Conservation (phyloP, 1,140 invertebrate genomes). For the Sycophaga agraensis region DNA sequence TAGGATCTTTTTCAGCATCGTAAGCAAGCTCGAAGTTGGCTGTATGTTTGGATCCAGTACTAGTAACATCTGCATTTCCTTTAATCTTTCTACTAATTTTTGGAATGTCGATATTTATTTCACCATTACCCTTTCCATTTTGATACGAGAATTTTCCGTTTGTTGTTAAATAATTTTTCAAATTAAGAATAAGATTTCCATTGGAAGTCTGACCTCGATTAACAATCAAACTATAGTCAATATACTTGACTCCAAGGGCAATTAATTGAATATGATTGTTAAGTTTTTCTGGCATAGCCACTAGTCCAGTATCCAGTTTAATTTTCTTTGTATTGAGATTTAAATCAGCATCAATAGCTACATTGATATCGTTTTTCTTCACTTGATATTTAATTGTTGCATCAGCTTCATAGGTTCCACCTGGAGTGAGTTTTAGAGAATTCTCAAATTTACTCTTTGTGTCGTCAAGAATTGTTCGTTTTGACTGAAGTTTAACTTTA, state of each 20-base stretch:
- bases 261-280: slow-evolving; percentile 59
- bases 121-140: slow-evolving; percentile 52
- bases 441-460: slow-evolving; percentile 66
- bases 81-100: slow-evolving; percentile 65
- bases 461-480: slow-evolving; percentile 58
- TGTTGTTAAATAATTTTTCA: slow-evolving; percentile 49
- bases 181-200: slow-evolving; percentile 46
- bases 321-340: slow-evolving; percentile 58
- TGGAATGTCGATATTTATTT: slow-evolving; percentile 52
- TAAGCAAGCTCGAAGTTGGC: slow-evolving; percentile 64
- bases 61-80: slow-evolving; percentile 58
- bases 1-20: slow-evolving; percentile 70
- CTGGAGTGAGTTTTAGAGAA: slow-evolving; percentile 62
- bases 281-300: slow-evolving; percentile 55
- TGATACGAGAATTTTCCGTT: slow-evolving; percentile 45
- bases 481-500: slow-evolving; percentile 60
- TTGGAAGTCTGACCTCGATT: slow-evolving; percentile 39
- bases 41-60: slow-evolving; percentile 61
- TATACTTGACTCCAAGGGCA: slow-evolving; percentile 54
- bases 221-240: slow-evolving; percentile 60
- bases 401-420: slow-evolving; percentile 65
- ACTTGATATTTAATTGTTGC: slow-evolving; percentile 60
- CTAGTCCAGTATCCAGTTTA: slow-evolving; percentile 60
- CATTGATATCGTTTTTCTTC: slow-evolving; percentile 59
- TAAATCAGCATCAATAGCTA: slow-evolving; percentile 58